Conservation (phyloP, 2,113 vertebrate species). For the Ptyas mucosa region DNA sequence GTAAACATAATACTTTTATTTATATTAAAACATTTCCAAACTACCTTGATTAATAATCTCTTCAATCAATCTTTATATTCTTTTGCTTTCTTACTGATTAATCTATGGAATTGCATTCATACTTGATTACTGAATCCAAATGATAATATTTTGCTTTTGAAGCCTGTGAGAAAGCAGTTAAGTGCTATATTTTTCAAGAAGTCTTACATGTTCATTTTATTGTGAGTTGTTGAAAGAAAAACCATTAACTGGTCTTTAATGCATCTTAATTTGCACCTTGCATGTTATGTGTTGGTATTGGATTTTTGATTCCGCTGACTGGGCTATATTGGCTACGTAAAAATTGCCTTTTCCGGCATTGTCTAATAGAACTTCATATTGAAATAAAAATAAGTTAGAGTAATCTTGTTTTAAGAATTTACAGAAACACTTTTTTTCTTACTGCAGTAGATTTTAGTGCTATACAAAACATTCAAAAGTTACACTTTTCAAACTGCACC, state of each 20-base stretch:
- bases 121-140: slow-evolving; percentile 8
- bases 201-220: neutral
- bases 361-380: neutral
- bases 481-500: neutral
- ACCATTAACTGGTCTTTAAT: neutral
- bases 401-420: neutral
- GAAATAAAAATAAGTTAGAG: neutral
- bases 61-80: neutral
- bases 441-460: neutral
- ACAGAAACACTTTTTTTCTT: neutral
- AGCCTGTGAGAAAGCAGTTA: neutral
- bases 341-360: neutral
- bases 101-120: neutral
- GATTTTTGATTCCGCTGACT: neutral
- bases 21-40: neutral
- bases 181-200: neutral
- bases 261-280: neutral
- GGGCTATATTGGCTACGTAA: neutral
- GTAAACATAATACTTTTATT: neutral
- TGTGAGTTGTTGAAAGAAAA: neutral
- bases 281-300: neutral
- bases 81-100: slow-evolving; percentile 28
- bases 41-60: neutral
- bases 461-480: neutral
- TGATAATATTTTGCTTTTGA: neutral